phyloP scores from a whole-genome alignment of 2,113 vertebrate genomes.

The Centropus unirufus region DNA sequence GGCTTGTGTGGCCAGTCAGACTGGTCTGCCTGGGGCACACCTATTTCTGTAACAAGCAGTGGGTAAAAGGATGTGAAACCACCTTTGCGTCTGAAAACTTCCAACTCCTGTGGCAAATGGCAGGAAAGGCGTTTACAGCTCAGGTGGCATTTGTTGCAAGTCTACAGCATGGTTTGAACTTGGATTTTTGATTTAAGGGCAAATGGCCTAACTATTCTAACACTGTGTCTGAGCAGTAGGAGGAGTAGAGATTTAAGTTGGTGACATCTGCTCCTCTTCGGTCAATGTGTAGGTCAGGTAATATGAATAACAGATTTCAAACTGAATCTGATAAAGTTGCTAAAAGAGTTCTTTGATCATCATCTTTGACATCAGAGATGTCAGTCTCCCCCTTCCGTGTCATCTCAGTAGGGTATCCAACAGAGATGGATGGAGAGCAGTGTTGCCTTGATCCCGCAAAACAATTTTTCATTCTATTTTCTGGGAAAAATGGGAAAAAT shows the following conservation, averaged over 20 bases:
- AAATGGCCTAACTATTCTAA: not conserved
- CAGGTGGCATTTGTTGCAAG: not conserved
- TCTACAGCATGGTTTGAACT: not conserved
- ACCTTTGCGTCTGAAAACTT: not conserved
- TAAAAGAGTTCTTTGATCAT: not conserved
- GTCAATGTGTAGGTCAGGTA: not conserved
- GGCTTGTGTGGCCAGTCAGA: not conserved
- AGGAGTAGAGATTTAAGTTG: not conserved
- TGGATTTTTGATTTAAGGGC: not conserved
- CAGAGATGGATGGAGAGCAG: not conserved
- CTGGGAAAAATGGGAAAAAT: not conserved
- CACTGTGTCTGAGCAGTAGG: not conserved
- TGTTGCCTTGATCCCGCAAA: conserved; percentile 10
- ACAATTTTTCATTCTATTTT: not conserved
- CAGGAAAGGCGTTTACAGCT: not conserved
- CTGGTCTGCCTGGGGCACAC: not conserved
- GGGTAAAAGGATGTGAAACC: not conserved
- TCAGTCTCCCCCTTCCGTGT: not conserved
- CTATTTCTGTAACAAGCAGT: not conserved
- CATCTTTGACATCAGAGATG: not conserved
- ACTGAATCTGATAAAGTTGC: not conserved
- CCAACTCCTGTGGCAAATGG: accelerated
- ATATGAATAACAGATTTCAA: not conserved
- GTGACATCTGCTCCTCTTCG: not conserved
- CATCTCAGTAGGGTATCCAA: not conserved